phyloP scores from a whole-genome alignment of 2,797 vertebrate species.

The Sitta carolinensis region DNA sequence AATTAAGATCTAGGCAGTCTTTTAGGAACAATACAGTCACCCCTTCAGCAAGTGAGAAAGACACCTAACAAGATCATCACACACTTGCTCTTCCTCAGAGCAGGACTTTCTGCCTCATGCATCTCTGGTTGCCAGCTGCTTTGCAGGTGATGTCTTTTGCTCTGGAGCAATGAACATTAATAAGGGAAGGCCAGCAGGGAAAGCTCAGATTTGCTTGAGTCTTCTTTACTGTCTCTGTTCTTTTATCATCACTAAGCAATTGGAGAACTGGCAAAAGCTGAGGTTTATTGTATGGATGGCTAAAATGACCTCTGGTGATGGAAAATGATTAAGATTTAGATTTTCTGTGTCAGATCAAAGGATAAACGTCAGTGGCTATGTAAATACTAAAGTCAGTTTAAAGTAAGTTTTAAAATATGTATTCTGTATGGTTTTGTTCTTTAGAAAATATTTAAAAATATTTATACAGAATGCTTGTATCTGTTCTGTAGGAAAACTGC shows the following conservation, averaged over 20 bases:
- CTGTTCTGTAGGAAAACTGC: background rate
- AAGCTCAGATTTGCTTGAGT: background rate
- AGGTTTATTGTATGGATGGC: background rate
- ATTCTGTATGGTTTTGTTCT: constrained; percentile 17
- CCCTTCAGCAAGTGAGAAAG: background rate
- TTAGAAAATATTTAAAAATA: constrained; percentile 42
- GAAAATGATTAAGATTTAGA: background rate
- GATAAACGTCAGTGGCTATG: background rate
- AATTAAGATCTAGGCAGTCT: background rate
- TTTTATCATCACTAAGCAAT: background rate
- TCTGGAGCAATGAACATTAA: background rate
- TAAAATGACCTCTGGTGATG: background rate
- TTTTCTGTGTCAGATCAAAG: constrained; percentile 18
- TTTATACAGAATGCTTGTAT: constrained; percentile 26
- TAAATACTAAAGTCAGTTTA: background rate
- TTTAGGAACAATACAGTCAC: background rate
- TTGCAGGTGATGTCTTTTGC: background rate
- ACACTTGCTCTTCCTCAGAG: background rate
- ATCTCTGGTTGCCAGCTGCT: background rate
- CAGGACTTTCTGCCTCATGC: background rate
- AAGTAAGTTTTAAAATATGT: constrained; percentile 18
- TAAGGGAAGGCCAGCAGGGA: background rate
- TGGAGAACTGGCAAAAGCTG: background rate
- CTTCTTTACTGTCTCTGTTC: background rate
- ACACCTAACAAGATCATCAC: background rate